Percentiles rank a stretch among this genome's conserved stretches.
phyloP scores from a whole-genome alignment of 2,888 invertebrate species.

The Hyposoter dolosus region DNA sequence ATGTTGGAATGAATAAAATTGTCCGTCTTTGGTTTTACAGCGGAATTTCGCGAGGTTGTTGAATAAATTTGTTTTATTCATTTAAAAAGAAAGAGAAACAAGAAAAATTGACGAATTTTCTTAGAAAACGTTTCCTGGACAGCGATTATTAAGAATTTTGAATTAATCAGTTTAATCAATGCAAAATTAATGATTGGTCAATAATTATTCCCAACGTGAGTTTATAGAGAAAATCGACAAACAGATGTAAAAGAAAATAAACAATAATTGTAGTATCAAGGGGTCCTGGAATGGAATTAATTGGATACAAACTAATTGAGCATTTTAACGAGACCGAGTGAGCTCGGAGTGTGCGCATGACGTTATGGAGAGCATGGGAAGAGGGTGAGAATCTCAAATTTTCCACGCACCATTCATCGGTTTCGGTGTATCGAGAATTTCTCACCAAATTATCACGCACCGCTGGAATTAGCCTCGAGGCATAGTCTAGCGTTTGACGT shows the following conservation, averaged over 20 bases:
- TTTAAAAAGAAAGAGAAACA: background rate
- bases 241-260: background rate
- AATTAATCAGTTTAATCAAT: background rate
- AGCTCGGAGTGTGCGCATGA: constrained; percentile 35
- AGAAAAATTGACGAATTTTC: background rate
- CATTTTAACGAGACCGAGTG: constrained; percentile 55
- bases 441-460: constrained; percentile 48
- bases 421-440: constrained; percentile 49
- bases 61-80: background rate
- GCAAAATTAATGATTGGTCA: background rate
- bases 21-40: background rate
- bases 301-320: constrained; percentile 55
- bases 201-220: background rate
- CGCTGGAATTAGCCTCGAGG: constrained; percentile 7
- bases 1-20: background rate
- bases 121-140: background rate
- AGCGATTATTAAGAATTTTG: background rate
- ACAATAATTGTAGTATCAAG: constrained; percentile 3
- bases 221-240: background rate
- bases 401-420: constrained; percentile 1
- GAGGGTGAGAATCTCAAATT: constrained; percentile 49
- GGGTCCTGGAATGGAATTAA: constrained; percentile 47
- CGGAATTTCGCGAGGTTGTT: background rate
- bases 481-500: background rate
- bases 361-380: background rate